A percentile compares a stretch with the other conserved stretches of the same genome.
Evolutionary conservation across 2,113 vertebrate species (phyloP).

Genomic region (Opisthocomus hoazin): DNA sequence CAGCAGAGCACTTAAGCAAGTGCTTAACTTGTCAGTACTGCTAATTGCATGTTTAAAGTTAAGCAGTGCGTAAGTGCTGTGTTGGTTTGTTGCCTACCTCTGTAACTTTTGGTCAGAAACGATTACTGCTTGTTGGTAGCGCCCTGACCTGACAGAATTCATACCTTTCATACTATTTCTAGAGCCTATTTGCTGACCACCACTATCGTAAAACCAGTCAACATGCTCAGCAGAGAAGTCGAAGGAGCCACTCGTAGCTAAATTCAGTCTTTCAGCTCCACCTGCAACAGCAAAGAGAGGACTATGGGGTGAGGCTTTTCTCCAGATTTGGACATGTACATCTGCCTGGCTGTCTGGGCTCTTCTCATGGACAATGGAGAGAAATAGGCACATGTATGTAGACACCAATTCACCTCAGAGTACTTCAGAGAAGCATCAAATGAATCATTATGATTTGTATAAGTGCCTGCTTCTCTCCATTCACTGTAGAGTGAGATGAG

Average conservation of each 20-base stretch:
- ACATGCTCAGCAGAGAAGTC: not conserved
- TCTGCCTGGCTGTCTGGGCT: not conserved
- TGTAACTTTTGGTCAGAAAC: not conserved
- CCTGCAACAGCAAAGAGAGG: not conserved
- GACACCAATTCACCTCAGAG: not conserved
- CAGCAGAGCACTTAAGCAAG: not conserved
- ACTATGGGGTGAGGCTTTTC: not conserved
- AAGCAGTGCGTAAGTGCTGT: not conserved
- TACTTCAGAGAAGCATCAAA: not conserved
- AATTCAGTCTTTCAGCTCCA: not conserved
- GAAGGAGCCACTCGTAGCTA: not conserved
- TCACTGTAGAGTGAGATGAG: not conserved
- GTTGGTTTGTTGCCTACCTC: not conserved
- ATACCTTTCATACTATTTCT: not conserved
- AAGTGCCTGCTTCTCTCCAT: not conserved
- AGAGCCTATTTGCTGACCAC: not conserved
- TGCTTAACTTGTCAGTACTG: not conserved
- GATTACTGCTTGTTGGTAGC: not conserved
- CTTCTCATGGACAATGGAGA: not conserved
- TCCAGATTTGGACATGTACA: not conserved
- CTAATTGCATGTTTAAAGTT: not conserved
- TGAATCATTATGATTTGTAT: not conserved
- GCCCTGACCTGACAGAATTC: not conserved
- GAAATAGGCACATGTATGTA: accelerated
- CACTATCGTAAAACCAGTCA: not conserved